Evolutionary conservation across 2,797 vertebrate species (phyloP).

Genomic region (Loriculus beryllinus): DNA sequence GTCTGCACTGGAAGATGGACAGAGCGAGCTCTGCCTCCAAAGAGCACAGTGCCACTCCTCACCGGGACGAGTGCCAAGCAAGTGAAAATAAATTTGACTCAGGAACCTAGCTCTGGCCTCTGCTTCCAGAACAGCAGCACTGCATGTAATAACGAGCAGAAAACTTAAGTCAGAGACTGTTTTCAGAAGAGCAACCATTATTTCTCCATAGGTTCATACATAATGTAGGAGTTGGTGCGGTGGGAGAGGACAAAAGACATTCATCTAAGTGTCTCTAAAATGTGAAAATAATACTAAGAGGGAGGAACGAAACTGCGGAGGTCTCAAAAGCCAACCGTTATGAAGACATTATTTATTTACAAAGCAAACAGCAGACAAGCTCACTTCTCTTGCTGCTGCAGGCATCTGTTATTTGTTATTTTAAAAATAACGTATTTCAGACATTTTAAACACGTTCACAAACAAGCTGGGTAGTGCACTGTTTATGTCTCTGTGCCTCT

Average conservation of each 20-base stretch:
- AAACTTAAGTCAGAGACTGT: neutral
- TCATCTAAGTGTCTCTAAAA: neutral
- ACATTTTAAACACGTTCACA: slow-evolving; percentile 18
- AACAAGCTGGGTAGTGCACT: neutral
- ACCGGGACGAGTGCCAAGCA: neutral
- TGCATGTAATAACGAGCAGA: neutral
- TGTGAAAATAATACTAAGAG: neutral
- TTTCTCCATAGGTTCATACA: neutral
- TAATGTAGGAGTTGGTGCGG: neutral
- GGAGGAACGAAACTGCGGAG: neutral
- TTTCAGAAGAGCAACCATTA: neutral
- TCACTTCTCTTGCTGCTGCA: neutral
- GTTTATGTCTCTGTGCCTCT: slow-evolving; percentile 25
- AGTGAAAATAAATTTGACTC: neutral
- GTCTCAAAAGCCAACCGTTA: slow-evolving; percentile 7
- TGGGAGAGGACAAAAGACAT: neutral
- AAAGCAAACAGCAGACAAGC: slow-evolving; percentile 16
- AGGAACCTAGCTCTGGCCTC: neutral
- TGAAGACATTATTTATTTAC: slow-evolving; percentile 38
- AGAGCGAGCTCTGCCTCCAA: neutral
- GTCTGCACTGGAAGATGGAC: neutral
- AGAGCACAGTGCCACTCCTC: neutral
- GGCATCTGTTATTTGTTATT: slow-evolving; percentile 34
- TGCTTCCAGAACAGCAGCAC: neutral
- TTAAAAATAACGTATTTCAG: slow-evolving; percentile 37